phyloP scores from a whole-genome alignment of 2,888 invertebrate species.

The Scaptomyza reducta region DNA sequence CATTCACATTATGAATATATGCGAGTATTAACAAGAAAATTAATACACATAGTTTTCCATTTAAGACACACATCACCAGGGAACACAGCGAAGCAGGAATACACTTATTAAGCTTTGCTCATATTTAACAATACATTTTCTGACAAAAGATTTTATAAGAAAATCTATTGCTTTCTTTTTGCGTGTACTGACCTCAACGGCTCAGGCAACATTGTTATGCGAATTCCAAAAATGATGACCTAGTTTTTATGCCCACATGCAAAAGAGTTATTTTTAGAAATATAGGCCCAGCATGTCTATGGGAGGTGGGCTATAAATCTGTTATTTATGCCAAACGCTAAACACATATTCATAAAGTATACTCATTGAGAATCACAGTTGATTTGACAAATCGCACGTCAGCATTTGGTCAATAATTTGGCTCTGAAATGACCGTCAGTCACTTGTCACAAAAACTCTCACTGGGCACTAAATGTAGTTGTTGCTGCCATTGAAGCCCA shows the following conservation, averaged over 20 bases:
- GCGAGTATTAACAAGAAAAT: conserved; percentile 61
- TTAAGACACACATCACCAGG: background rate
- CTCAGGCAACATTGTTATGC: background rate
- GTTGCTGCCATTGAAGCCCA: conserved; percentile 30
- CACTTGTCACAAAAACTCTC: conserved; percentile 58
- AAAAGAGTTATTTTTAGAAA: conserved; percentile 28
- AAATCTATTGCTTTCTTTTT: background rate
- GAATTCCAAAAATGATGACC: conserved; percentile 19
- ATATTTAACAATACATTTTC: background rate
- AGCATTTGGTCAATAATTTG: conserved; percentile 51
- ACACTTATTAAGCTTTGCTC: conserved; percentile 18
- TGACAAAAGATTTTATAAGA: background rate
- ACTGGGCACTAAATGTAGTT: conserved; percentile 24
- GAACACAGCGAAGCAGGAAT: conserved; percentile 23
- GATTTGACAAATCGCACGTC: conserved; percentile 65
- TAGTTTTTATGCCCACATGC: conserved; percentile 20
- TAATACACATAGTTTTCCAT: conserved; percentile 40
- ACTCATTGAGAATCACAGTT: conserved; percentile 21
- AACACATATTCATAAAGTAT: conserved; percentile 29
- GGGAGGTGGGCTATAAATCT: conserved; percentile 63
- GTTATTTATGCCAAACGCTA: conserved; percentile 32
- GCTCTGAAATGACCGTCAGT: conserved; percentile 58
- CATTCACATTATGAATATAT: conserved; percentile 45
- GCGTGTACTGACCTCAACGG: background rate
- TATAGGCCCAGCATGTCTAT: conserved; percentile 36